These are phyloP conservation scores for Himalopsyche kuldschensis DNA, from an alignment of 2,888 invertebrate genomes.

Conservation along the genomic window DNA sequence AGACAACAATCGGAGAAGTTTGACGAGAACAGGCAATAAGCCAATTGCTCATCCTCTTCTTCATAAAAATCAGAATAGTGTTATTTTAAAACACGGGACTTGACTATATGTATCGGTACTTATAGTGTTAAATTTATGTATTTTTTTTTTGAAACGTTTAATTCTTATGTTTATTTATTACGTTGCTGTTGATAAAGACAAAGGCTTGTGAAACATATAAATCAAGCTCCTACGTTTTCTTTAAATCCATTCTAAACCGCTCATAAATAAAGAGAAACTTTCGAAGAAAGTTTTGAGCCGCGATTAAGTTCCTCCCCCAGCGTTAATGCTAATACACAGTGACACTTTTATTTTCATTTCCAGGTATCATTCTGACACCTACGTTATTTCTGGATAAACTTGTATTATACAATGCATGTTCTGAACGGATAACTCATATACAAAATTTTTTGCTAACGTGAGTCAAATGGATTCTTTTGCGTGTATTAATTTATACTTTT, in stretches of 20 bases:
- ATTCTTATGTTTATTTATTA: not conserved
- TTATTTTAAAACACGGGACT: no score
- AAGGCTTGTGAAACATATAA: not conserved
- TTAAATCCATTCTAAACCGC: not conserved
- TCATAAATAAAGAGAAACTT: not conserved
- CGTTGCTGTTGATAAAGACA: not conserved
- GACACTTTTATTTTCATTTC: not conserved
- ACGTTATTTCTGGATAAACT: not conserved
- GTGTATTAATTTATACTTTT: no score
- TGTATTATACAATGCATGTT: not conserved
- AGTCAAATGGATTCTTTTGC: no score
- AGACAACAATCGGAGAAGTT: no score
- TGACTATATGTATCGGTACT: no score
- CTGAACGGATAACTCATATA: not conserved
- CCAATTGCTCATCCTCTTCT: no score
- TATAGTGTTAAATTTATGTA: no score
- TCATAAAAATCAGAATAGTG: no score
- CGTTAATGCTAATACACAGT: not conserved
- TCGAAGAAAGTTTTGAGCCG: not conserved
- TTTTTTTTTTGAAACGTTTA: no score
- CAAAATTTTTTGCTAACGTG: not conserved
- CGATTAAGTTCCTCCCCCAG: not conserved
- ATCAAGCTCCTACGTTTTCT: not conserved
- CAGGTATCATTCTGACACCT: not conserved
- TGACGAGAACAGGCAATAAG: no score